Percentiles rank a stretch among this genome's conserved stretches.
Conservation (phyloP, 2,113 vertebrate species). For the Odontophorus gujanensis region DNA sequence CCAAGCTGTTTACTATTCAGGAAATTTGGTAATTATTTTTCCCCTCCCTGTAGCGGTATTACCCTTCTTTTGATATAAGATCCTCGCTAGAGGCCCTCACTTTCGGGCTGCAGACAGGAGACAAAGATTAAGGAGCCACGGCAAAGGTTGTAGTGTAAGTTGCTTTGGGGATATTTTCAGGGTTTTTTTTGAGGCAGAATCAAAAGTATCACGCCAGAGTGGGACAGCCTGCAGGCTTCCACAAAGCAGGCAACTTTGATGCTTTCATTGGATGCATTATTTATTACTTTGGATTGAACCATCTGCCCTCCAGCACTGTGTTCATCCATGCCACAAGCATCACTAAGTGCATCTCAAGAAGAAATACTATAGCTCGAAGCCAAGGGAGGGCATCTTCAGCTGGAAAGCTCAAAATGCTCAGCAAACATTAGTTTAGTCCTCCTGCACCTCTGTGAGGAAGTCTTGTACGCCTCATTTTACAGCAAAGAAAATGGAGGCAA, state of each 20-base stretch:
- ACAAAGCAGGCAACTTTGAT: background rate
- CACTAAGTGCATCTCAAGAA: background rate
- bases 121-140: slow-evolving; percentile 41
- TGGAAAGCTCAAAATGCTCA: background rate
- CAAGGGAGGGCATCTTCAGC: background rate
- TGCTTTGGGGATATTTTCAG: slow-evolving; percentile 31
- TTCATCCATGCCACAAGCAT: background rate
- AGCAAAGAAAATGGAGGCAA: background rate
- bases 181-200: slow-evolving; percentile 14
- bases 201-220: background rate
- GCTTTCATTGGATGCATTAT: background rate
- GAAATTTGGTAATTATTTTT: slow-evolving; percentile 66
- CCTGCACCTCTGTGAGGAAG: background rate
- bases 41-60: slow-evolving; percentile 13
- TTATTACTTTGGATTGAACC: background rate
- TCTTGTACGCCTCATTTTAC: background rate
- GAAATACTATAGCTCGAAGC: background rate
- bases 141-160: background rate
- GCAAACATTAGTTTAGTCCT: background rate
- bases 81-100: slow-evolving; percentile 15
- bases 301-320: background rate
- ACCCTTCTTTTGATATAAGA: slow-evolving; percentile 69
- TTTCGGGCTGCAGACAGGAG: slow-evolving; percentile 18
- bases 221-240: background rate
- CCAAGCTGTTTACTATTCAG: slow-evolving; percentile 59